Evolutionary conservation across 2,113 vertebrate genomes (phyloP).

Genomic region (Cyphomyrus plagiostoma): DNA sequence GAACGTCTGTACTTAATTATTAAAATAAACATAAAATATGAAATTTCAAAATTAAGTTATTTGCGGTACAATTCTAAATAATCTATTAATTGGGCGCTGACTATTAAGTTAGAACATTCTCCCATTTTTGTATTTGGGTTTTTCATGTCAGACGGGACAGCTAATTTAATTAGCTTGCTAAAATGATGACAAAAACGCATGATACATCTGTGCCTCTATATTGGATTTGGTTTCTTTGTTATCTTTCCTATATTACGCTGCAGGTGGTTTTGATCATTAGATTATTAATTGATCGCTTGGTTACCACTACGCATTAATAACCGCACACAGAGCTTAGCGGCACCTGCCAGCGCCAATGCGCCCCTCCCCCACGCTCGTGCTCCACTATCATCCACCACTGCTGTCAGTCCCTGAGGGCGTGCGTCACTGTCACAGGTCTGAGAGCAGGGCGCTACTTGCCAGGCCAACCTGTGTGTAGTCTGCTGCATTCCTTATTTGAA

Average conservation of each 20-base stretch:
- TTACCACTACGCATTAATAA: not conserved
- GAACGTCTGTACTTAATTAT: not conserved
- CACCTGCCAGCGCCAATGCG: not conserved
- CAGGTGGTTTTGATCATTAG: not conserved
- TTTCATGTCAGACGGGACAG: not conserved
- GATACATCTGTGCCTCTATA: too few species aligned
- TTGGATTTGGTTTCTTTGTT: not conserved
- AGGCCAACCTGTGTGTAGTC: not conserved
- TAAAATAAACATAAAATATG: not conserved
- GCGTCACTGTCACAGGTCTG: not conserved
- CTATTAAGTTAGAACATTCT: not conserved
- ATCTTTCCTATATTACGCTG: not conserved
- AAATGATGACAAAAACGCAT: not conserved
- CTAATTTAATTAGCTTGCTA: not conserved
- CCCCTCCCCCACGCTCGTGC: not conserved
- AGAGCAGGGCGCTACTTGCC: not conserved
- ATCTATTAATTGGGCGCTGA: not conserved
- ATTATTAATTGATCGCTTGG: not conserved
- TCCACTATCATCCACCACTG: not conserved
- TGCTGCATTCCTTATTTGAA: not conserved
- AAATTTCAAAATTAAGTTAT: not conserved
- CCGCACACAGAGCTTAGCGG: not conserved
- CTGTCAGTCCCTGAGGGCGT: not conserved
- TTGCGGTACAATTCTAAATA: not conserved
- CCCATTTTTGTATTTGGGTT: not conserved